Evolutionary conservation across 2,113 vertebrate species (phyloP).

Genomic region (Sinocyclocheilus grahami): DNA sequence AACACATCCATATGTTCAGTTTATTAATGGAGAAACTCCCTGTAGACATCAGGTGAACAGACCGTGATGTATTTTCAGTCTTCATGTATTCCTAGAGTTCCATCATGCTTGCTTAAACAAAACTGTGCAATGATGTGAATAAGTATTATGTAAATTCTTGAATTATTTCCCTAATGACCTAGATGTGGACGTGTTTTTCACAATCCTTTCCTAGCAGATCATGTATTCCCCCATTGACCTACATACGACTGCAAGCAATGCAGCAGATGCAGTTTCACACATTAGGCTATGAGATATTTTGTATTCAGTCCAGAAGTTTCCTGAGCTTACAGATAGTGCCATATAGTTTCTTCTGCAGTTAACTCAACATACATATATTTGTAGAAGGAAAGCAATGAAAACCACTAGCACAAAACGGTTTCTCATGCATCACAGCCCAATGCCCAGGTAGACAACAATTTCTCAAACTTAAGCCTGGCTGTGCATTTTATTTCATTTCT

Average conservation of each 20-base stretch:
- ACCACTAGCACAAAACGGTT: background rate
- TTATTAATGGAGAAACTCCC: slow-evolving; percentile 5
- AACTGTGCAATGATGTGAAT: background rate
- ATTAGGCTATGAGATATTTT: background rate
- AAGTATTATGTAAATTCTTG: slow-evolving; percentile 5
- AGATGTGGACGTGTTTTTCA: slow-evolving; percentile 15
- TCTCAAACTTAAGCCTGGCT: background rate
- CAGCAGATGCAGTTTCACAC: background rate
- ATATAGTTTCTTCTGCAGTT: background rate
- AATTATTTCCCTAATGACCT: slow-evolving; percentile 25
- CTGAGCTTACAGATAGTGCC: background rate
- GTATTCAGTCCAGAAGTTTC: background rate
- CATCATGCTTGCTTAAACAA: background rate
- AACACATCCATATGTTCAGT: background rate
- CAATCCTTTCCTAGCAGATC: background rate
- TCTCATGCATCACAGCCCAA: background rate
- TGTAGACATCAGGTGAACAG: background rate
- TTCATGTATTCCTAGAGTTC: background rate
- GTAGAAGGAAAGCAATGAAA: background rate
- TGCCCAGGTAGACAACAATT: background rate
- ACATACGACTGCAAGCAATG: background rate
- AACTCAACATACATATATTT: background rate
- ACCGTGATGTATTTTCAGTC: background rate
- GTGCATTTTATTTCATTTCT: background rate
- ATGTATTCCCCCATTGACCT: background rate